Evolutionary conservation across 2,797 vertebrate genomes (phyloP), one percentile per base, ranked within the genome.

Genomic region (Chloroceryle amazona): DNA sequence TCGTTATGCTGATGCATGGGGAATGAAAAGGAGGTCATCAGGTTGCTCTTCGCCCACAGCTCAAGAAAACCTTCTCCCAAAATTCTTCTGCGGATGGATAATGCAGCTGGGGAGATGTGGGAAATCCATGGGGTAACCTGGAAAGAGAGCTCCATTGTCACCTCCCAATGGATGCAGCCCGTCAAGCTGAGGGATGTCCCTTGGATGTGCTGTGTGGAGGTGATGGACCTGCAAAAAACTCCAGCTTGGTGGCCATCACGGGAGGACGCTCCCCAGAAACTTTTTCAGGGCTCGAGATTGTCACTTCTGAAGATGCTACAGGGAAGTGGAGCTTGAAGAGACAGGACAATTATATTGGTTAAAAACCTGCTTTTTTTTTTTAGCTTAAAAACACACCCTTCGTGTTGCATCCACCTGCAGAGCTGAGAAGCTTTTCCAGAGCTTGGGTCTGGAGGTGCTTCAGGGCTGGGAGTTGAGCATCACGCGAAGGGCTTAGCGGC

Each of bases 1-100:
- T 81, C 28, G 26, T 91, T 94, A 88, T 82, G 93, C 62, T 89
- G 61, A 95, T 88, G 83, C 25, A 46, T 71, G 93, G 73, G 92
- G 93, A 97, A 81, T 63, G 29, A 86, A 95, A 58, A 62, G 51
- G 42, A 75, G 66, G 67, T n/a, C 55, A 20, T 13, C 1, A 3
- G 6, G 35, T 74, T 95, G 86, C 65, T 84, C 51, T 91, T 81
- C 0, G 6, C 52, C 51, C 1, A 3, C 29, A 65, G 33, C 54
- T 89, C 1, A 0, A 4, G 39, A 31, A 66, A 75, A 31, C 14
- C 49, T 63, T 11, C 15, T 58, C 82, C 75, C 29, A 21, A 37
- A 66, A 25, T 41, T 25, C 47, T 67, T 39, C 65, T 61, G 33
- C 25, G 1, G 35, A 47, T n/a, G 13, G 33, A 7, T 0, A 5